phyloP scores from a whole-genome alignment of 2,797 vertebrate genomes.

The Hephaestus fuliginosus region DNA sequence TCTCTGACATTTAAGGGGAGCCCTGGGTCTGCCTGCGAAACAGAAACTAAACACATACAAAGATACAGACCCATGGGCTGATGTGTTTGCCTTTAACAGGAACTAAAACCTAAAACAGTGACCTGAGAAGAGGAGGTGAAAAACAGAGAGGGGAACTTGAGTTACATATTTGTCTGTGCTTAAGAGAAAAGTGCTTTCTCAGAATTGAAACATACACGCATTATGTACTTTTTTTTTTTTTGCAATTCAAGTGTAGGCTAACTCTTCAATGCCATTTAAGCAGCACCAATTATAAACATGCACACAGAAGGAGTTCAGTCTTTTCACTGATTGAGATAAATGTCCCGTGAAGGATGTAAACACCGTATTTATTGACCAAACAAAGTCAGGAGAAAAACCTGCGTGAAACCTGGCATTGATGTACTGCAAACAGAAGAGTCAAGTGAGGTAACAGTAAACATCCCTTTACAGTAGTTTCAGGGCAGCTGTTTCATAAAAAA shows the following conservation, averaged over 20 bases:
- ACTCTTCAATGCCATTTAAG: neutral
- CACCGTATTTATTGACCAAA: slow-evolving; percentile 11
- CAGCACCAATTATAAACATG: neutral
- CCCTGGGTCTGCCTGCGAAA: slow-evolving; percentile 15
- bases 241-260: neutral
- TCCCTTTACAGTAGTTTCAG: neutral
- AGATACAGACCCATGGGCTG: neutral
- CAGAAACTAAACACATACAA: slow-evolving; percentile 33
- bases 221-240: neutral
- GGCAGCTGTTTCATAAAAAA: neutral
- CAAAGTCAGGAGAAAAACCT: neutral
- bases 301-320: neutral
- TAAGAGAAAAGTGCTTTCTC: slow-evolving; percentile 31
- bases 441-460: neutral
- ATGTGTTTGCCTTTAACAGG: slow-evolving; percentile 23
- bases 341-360: neutral
- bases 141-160: slow-evolving; percentile 7
- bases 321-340: neutral
- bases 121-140: slow-evolving; percentile 33
- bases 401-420: neutral
- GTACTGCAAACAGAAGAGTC: neutral
- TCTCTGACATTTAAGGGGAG: slow-evolving; percentile 18
- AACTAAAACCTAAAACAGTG: slow-evolving; percentile 55
- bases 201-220: slow-evolving; percentile 25
- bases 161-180: neutral